Evolutionary conservation across 2,797 vertebrate species (phyloP).

Genomic region (Poeciliopsis paucimaculata): DNA sequence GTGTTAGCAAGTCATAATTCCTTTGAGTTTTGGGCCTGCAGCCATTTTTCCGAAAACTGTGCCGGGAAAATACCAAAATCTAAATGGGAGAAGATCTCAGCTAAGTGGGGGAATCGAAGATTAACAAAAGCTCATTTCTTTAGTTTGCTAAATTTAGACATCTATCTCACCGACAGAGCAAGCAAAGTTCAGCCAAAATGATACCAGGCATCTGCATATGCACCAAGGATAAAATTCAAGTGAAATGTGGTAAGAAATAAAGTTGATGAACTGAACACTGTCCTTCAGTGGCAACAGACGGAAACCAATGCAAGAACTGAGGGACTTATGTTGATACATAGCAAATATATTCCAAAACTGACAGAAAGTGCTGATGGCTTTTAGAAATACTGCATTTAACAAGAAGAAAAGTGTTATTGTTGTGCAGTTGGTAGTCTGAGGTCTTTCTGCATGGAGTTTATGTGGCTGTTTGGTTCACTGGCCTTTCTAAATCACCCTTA

Average conservation of each 20-base stretch:
- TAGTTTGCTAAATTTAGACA: constrained; percentile 3
- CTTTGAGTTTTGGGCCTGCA: neutral
- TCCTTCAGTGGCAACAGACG: neutral
- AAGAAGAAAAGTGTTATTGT: neutral
- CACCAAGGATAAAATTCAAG: neutral
- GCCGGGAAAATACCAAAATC: constrained; percentile 3
- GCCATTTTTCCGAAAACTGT: neutral
- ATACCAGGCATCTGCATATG: neutral
- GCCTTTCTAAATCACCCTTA: too few species aligned
- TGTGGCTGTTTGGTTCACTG: too few species aligned
- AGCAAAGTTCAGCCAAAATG: neutral
- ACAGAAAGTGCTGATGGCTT: neutral
- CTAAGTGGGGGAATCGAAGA: constrained; percentile 2
- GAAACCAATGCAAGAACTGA: neutral
- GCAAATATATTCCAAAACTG: neutral
- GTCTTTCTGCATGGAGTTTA: too few species aligned
- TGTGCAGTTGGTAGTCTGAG: too few species aligned
- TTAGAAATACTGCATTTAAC: neutral
- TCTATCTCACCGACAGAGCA: neutral
- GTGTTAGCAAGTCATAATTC: neutral
- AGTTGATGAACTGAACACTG: neutral
- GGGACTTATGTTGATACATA: neutral
- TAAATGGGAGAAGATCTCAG: neutral
- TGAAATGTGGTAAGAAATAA: neutral
- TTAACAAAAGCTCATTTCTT: neutral